A percentile compares a stretch with the other conserved stretches of the same genome.
These are phyloP conservation scores for Lasioglossum zephyrum DNA, from an alignment of 2,888 invertebrate species.

Conservation along the genomic window DNA sequence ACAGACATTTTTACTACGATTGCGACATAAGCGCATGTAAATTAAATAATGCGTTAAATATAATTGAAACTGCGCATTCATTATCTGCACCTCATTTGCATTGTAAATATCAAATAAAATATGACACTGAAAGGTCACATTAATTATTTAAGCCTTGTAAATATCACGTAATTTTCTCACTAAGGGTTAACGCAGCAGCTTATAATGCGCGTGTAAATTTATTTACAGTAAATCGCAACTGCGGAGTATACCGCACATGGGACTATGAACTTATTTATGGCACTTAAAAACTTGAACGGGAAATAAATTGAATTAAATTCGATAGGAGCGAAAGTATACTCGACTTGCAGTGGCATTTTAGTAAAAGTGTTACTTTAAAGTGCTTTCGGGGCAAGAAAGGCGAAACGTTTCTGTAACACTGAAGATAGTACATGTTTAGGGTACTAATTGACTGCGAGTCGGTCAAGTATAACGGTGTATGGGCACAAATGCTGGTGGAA, in stretches of 20 bases:
- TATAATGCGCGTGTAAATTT: neutral
- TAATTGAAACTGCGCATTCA: neutral
- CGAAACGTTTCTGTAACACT: no score
- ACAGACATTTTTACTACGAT: neutral
- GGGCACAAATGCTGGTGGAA: conserved; percentile 17
- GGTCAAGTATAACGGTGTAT: neutral
- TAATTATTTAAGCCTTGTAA: neutral
- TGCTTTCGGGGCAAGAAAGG: neutral
- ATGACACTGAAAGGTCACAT: neutral
- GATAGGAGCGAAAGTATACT: neutral
- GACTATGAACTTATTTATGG: no score
- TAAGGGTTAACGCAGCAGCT: neutral
- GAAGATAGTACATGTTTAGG: neutral
- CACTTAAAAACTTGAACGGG: no score
- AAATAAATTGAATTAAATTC: neutral
- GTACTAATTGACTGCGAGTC: neutral
- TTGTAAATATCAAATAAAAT: neutral
- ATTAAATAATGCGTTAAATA: neutral
- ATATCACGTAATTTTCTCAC: neutral
- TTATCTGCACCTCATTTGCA: no score
- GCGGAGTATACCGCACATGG: no score
- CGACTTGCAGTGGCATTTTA: neutral
- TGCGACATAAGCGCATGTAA: neutral
- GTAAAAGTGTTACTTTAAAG: neutral
- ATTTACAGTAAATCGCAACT: no score